Base-by-base conservation (phyloP, 2,888 invertebrate species). In the Chrysina gloriosa region DNA sequence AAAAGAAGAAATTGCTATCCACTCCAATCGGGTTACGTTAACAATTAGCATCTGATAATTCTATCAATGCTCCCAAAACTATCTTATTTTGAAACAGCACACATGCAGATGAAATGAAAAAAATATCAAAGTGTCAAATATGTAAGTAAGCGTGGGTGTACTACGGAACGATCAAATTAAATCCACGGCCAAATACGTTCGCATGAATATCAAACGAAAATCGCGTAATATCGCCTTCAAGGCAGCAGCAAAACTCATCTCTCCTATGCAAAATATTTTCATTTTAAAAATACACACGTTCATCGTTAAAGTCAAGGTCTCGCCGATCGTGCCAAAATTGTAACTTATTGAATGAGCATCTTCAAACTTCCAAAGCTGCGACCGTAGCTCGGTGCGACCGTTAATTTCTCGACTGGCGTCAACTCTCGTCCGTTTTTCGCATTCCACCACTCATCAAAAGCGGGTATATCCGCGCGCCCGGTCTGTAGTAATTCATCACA, bases 291-390 rank as follows among this genome's bases (percentile, higher is more conserved):
- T 58, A 58, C 39, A 29, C 31, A 5, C 58, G 58, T 58, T 58
- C 58, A 58, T 36, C 58, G 39, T 39, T 58, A 42, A 58, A 58
- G 58, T 58, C 58, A 58, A 58, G 58, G 58, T 16, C 58, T 6
- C 25, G 23, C 23, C 7, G 9, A 25, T 39, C 58, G 58, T 58
- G 58, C 58, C 58, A 58, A 58, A 58, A 39, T 39, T 58, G 58
- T 58, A 58, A 58, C 58, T 58, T 58, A 58, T 58, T 58, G 58
- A 58, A 58, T 58, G 58, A 23, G 9, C n/a, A 5, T 11, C 21
- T 21, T 27, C 34, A 16, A 23, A 23, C 39, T 25, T 58, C 42
- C 14, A 42, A 25, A n/a, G 58, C 42, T 58, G 11, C 39, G 23
- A 25, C 39, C 21, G 58, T 58, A 58, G 31, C 29, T 52, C 52